Conservation (phyloP, 2,888 invertebrate genomes). For the Nesidiocoris tenuis region DNA sequence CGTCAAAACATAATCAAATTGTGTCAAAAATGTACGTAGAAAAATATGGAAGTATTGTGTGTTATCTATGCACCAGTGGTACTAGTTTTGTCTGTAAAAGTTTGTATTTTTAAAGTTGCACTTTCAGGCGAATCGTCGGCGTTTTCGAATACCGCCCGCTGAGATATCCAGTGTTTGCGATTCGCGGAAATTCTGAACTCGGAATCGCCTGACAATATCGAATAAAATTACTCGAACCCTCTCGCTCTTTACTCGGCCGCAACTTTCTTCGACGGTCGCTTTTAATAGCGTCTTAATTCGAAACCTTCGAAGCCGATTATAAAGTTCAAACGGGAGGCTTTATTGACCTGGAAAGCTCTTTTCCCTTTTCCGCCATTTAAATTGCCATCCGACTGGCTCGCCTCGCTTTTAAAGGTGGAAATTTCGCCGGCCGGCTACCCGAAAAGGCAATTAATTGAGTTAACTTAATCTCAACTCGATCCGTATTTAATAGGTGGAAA, state of each 20-base stretch:
- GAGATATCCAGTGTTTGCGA: no score
- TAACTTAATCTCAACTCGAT: neutral
- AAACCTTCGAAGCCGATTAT: neutral
- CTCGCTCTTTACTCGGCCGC: neutral
- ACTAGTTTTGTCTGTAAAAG: no score
- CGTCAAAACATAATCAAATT: no score
- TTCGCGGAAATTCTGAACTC: neutral
- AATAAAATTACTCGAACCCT: neutral
- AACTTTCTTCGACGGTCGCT: neutral
- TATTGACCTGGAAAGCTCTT: neutral
- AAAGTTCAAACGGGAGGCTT: neutral
- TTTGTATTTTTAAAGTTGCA: no score
- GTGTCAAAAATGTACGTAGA: no score
- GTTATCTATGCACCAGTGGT: no score
- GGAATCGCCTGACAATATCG: neutral
- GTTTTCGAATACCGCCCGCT: no score
- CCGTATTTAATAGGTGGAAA: neutral
- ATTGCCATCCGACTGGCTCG: neutral
- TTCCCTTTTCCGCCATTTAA: neutral
- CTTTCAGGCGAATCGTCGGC: no score
- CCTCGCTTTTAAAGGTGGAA: neutral
- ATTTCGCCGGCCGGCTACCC: neutral
- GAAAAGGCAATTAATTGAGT: neutral
- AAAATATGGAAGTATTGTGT: no score
- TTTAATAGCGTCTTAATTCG: neutral